Evolutionary conservation across 2,888 invertebrate genomes (phyloP).

Genomic region (Lycocerus yunnanus): DNA sequence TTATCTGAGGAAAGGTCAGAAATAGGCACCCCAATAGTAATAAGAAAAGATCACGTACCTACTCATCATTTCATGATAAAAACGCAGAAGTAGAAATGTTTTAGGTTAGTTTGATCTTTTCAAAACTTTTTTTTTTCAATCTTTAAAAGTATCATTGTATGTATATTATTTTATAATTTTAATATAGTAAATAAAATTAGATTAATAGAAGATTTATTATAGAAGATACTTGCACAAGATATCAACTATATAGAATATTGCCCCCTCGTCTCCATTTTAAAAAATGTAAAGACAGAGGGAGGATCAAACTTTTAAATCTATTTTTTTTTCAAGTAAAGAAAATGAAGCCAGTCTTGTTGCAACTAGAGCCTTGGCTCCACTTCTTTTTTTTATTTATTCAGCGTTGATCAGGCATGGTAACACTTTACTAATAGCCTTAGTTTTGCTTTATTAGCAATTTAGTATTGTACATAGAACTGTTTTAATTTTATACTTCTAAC

Average conservation of each 20-base stretch:
- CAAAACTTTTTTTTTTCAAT: no score
- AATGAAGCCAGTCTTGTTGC: not conserved
- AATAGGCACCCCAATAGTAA: conserved; percentile 8
- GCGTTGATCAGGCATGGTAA: not conserved
- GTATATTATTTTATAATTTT: not conserved
- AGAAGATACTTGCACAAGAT: not conserved
- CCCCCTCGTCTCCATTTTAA: not conserved
- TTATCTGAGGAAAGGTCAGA: conserved; percentile 69
- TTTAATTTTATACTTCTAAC: not conserved
- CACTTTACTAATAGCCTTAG: not conserved
- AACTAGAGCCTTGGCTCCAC: not conserved
- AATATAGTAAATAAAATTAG: not conserved
- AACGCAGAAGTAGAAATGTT: conserved; percentile 6
- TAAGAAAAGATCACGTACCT: conserved; percentile 9
- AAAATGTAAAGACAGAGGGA: not conserved
- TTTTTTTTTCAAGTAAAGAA: not conserved
- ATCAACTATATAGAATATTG: not conserved
- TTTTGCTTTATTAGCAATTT: not conserved
- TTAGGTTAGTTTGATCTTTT: not conserved
- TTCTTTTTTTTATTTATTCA: not conserved
- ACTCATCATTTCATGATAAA: not conserved
- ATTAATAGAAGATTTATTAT: not conserved
- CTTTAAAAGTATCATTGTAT: not conserved
- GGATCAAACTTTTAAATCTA: not conserved
- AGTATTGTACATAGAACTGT: not conserved